phyloP scores from a whole-genome alignment of 2,113 vertebrate genomes.

The Platanista minor region DNA sequence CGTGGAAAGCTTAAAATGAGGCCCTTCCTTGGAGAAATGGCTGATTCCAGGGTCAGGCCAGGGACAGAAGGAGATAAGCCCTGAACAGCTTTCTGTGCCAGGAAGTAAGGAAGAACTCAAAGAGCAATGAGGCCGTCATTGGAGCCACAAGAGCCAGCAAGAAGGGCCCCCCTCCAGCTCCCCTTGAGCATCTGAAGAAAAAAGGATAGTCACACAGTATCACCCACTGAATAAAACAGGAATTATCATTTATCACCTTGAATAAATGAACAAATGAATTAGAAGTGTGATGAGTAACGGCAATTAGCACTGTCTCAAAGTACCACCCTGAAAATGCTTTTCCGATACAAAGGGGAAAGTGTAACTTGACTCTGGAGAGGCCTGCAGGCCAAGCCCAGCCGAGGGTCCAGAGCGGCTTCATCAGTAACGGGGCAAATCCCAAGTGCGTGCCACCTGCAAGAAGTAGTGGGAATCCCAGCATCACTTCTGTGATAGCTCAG shows the following conservation, averaged over 20 bases:
- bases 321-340: not conserved
- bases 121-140: not conserved
- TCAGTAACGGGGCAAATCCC: rapidly evolving
- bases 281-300: not conserved
- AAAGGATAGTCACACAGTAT: not conserved
- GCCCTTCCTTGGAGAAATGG: not conserved
- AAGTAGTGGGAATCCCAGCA: rapidly evolving
- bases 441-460: rapidly evolving
- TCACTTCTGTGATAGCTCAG: rapidly evolving
- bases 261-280: not conserved
- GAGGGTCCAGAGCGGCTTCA: rapidly evolving
- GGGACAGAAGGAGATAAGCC: not conserved
- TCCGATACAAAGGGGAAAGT: rapidly evolving
- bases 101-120: not conserved
- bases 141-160: rapidly evolving
- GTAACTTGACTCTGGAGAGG: rapidly evolving
- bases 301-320: rapidly evolving
- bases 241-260: not conserved
- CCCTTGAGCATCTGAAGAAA: not conserved
- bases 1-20: not conserved
- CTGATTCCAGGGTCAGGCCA: not conserved
- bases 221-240: not conserved
- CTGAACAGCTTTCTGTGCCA: not conserved
- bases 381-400: rapidly evolving
- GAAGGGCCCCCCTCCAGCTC: not conserved